Conservation (phyloP, 2,113 vertebrate species). For the Dipodomys stephensi region DNA sequence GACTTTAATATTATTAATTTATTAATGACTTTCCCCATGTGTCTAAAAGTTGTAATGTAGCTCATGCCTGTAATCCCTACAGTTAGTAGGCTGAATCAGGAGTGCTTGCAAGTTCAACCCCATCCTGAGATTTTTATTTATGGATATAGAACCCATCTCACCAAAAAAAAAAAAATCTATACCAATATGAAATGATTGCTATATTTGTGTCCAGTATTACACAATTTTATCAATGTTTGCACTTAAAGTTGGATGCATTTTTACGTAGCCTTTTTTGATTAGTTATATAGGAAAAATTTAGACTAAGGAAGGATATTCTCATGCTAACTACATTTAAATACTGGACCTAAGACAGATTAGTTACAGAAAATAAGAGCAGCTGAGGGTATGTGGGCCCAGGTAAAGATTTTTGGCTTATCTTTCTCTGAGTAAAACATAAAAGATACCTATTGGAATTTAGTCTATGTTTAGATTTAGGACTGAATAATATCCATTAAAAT, state of each 20-base stretch:
- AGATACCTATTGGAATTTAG: not conserved
- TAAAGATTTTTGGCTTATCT: conserved; percentile 19
- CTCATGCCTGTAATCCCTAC: not conserved
- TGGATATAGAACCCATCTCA: not conserved
- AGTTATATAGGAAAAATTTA: conserved; percentile 56
- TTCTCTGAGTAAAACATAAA: conserved; percentile 39
- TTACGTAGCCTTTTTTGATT: conserved; percentile 19
- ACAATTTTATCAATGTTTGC: conserved; percentile 34
- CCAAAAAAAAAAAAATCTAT: not conserved
- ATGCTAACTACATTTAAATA: conserved; percentile 49
- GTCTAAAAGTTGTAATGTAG: not conserved
- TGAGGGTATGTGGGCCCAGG: not conserved
- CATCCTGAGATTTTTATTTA: not conserved
- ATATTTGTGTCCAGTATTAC: conserved; percentile 1
- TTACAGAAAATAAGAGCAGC: not conserved
- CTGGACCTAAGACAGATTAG: not conserved
- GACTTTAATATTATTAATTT: conserved; percentile 41
- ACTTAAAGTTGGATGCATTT: conserved; percentile 22
- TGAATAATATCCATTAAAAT: not conserved
- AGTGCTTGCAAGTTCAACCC: not conserved
- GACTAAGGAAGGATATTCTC: conserved; percentile 12
- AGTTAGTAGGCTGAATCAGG: not conserved
- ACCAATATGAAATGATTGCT: conserved; percentile 33
- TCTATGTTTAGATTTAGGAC: conserved; percentile 28
- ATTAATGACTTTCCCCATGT: conserved; percentile 36